Conservation (phyloP, 2,888 invertebrate genomes). For the Agrypnus murinus region DNA sequence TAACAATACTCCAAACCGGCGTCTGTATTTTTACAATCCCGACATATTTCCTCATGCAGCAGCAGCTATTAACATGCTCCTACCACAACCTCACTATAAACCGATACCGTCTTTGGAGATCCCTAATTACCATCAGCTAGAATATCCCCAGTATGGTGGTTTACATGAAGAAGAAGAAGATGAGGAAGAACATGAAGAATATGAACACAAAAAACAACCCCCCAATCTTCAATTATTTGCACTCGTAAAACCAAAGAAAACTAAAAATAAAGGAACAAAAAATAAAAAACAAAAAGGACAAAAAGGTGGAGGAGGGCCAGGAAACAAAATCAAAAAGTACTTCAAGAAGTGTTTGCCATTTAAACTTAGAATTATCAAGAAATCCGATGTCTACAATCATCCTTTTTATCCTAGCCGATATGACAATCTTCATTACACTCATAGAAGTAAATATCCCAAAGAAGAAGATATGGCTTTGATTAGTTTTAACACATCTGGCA, state of each 20-base stretch:
- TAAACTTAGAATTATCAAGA: constrained; percentile 30
- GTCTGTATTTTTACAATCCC: constrained; percentile 32
- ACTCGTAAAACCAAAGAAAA: constrained; percentile 13
- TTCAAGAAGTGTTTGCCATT: constrained; percentile 36
- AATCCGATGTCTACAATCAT: constrained; percentile 9
- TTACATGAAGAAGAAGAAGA: constrained; percentile 20
- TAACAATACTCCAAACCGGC: constrained; percentile 10
- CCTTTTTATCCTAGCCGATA: background rate
- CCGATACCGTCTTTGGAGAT: background rate
- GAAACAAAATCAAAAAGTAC: constrained; percentile 18
- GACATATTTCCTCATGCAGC: constrained; percentile 40
- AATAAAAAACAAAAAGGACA: background rate
- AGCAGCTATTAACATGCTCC: constrained; percentile 10
- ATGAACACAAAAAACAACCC: background rate
- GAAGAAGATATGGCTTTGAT: constrained; percentile 8
- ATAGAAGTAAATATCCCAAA: background rate
- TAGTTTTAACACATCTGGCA: constrained; percentile 3
- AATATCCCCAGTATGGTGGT: constrained; percentile 1
- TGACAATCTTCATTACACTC: background rate
- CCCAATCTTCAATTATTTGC: constrained; percentile 21
- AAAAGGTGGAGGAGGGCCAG: too few species aligned
- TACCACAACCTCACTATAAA: background rate
- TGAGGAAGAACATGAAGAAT: constrained; percentile 8
- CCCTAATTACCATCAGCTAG: background rate
- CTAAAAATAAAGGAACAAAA: constrained; percentile 17